phyloP scores from a whole-genome alignment of 2,797 vertebrate genomes.

The Alca torda region DNA sequence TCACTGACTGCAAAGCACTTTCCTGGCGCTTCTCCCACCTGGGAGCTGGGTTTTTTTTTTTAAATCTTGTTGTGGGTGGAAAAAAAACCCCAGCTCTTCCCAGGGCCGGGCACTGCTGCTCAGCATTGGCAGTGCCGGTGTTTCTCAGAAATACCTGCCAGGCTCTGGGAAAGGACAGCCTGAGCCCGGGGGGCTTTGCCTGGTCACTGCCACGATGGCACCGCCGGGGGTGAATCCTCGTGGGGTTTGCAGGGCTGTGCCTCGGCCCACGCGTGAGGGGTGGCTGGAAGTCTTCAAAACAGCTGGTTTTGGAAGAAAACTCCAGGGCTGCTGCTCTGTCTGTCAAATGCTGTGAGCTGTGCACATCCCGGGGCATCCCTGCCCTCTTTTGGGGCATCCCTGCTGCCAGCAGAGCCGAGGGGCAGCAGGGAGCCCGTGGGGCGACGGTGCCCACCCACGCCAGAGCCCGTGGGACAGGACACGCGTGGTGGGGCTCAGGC shows the following conservation, averaged over 20 bases:
- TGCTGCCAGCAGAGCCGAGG: not conserved
- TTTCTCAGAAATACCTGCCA: not conserved
- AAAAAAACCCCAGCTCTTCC: not conserved
- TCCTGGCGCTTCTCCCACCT: not conserved
- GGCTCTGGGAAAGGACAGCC: not conserved
- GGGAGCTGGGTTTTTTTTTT: not conserved
- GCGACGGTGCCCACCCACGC: too few species aligned
- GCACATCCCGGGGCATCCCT: not conserved
- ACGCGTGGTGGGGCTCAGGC: not conserved
- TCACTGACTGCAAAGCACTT: not conserved
- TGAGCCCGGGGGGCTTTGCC: not conserved
- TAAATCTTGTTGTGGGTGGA: not conserved
- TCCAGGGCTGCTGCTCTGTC: not conserved
- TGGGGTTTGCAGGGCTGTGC: not conserved
- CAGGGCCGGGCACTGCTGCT: not conserved
- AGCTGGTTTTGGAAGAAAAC: not conserved
- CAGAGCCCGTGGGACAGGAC: not conserved
- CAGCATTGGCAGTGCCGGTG: not conserved
- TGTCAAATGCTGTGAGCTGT: not conserved
- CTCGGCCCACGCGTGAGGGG: rapidly evolving
- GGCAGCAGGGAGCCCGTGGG: not conserved
- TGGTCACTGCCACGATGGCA: rapidly evolving
- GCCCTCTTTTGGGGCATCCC: too few species aligned
- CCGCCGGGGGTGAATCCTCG: not conserved
- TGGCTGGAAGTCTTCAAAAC: not conserved